Evolutionary conservation across 2,888 invertebrate species (phyloP).

Genomic region (Crematogaster levior): DNA sequence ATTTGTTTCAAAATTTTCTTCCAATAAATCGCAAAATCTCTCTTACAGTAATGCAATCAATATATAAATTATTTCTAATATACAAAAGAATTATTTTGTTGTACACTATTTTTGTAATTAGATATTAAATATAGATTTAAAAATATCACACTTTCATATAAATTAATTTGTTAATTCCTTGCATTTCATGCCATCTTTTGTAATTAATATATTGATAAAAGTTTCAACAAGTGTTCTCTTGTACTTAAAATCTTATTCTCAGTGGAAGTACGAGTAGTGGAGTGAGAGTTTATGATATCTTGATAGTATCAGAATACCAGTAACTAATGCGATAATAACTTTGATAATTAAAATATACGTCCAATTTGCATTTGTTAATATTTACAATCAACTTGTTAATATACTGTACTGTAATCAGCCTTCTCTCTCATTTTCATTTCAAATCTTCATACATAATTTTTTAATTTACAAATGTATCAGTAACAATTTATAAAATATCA

Average conservation of each 20-base stretch:
- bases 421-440: not conserved
- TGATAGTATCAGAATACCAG: not conserved
- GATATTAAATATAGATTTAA: not conserved
- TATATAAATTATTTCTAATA: not conserved
- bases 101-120: not conserved
- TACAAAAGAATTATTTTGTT: not conserved
- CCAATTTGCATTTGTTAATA: not conserved
- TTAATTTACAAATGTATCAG: not conserved
- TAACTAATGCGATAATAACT: not conserved
- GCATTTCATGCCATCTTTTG: slow-evolving; percentile 3
- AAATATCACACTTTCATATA: not conserved
- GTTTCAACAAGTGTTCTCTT: slow-evolving; percentile 15
- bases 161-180: not conserved
- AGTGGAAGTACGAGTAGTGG: slow-evolving; percentile 14
- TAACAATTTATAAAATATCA: not conserved
- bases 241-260: not conserved
- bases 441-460: not conserved
- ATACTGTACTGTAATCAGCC: too few relatives aligned
- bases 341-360: not conserved
- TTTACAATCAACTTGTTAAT: not conserved
- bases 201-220: slow-evolving; percentile 8
- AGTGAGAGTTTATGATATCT: not conserved
- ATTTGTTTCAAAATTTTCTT: not conserved
- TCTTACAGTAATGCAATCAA: not conserved
- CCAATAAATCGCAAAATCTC: not conserved